A percentile compares a stretch with the other conserved stretches of the same genome.
phyloP scores from a whole-genome alignment of 2,888 invertebrate species.

The Quadriops clusia region DNA sequence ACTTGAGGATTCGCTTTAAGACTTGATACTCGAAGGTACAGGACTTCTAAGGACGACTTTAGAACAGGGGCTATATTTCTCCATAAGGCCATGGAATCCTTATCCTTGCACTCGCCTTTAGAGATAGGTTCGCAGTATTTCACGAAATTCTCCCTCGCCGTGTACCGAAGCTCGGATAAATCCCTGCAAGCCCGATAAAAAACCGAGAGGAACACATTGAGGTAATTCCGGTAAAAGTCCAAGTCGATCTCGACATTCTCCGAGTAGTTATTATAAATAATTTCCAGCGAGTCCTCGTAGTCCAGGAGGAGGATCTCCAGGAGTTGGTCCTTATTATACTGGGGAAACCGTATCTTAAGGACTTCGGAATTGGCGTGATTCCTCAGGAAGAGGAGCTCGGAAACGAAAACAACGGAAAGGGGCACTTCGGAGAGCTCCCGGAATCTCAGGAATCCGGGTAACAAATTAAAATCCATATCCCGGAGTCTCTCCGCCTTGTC shows the following conservation, averaged over 20 bases:
- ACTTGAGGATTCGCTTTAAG: slow-evolving; percentile 24
- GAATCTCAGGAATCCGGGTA: slow-evolving; percentile 60
- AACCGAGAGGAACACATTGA: slow-evolving; percentile 71
- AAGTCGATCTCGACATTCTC: slow-evolving; percentile 22
- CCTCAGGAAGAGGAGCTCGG: slow-evolving; percentile 71
- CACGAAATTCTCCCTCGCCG: slow-evolving; percentile 63
- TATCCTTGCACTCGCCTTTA: slow-evolving; percentile 46
- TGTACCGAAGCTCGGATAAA: slow-evolving; percentile 68
- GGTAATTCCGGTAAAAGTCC: slow-evolving; percentile 64
- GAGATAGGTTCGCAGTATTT: slow-evolving; percentile 72
- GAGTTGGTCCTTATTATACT: slow-evolving; percentile 65
- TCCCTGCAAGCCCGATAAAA: slow-evolving; percentile 78
- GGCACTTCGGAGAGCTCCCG: slow-evolving; percentile 52
- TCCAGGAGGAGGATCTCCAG: slow-evolving; percentile 38
- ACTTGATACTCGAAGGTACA: slow-evolving; percentile 55
- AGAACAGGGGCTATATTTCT: slow-evolving; percentile 65
- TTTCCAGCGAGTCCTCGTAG: slow-evolving; percentile 26
- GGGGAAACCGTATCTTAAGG: slow-evolving; percentile 62
- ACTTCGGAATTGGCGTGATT: slow-evolving; percentile 63
- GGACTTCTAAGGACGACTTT: slow-evolving; percentile 59
- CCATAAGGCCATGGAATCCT: slow-evolving; percentile 65
- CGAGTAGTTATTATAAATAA: slow-evolving; percentile 20
- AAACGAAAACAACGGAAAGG: slow-evolving; percentile 61
- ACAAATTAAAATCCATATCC: slow-evolving; percentile 59
- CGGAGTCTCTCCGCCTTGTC: slow-evolving; percentile 74